Base-by-base conservation (phyloP, 2,888 invertebrate genomes). In the Nysson spinosus region DNA sequence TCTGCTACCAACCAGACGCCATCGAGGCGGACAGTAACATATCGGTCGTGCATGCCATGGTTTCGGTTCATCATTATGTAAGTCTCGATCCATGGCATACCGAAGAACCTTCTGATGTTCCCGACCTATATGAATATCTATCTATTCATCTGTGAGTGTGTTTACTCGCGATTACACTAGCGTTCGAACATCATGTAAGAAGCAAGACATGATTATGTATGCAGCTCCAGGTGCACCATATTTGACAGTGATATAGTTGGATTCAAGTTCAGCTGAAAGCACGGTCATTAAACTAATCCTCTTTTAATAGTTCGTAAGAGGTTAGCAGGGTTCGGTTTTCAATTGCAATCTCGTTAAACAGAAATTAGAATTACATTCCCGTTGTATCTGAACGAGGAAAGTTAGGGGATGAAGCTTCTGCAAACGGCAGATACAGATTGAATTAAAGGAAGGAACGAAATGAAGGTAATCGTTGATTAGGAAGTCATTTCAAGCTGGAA, bases 61-160 rank as follows among this genome's bases (percentile, higher is more conserved):
- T 77, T 77, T 78, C 64, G 72, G 77, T 79, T 78, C 78, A 83
- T 83, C 81, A 79, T 78, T 81, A 83, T 83, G 83, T 77, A 78
- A 78, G 83, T 79, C 80, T 77, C 77, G 80, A 69, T 72, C 49
- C 55, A 54, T 49, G 42, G 12, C 43, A 42, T 56, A 32, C 34
- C 57, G 50, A 64, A 69, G 68, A 69, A 63, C 57, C 42, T 35
- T 30, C 62, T 32, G 60, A 66, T 63, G 71, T 22, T 56, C 46
- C 39, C 44, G 56, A 43, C 52, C 60, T 40, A 46, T 66, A 72
- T 70, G 76, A 72, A 75, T 75, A 73, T 73, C 76, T 66, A 70
- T 76, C 68, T 66, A 76, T 76, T 75, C 75, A 68, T 58, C 66
- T 65, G n/a, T n/a, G 56, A 56, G 34, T 46, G 49, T 75, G 76